These are phyloP conservation scores for Leptatherina wallacei DNA, from an alignment of 2,797 vertebrate species.

Conservation along the genomic window DNA sequence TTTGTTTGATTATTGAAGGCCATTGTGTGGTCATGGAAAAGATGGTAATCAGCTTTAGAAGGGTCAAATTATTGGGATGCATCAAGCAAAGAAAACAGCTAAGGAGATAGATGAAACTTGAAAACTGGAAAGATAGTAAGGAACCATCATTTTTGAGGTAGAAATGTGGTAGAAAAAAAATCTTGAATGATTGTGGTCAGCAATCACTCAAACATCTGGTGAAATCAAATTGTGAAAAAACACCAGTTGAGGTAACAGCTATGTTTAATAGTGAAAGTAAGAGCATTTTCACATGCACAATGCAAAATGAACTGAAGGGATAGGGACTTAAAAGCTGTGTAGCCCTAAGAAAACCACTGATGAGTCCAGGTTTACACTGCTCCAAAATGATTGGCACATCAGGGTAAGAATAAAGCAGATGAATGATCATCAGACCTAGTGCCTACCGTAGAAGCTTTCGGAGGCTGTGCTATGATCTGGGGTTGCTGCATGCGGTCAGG, in stretches of 20 bases:
- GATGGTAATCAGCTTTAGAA: background rate
- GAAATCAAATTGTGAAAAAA: too few relatives aligned
- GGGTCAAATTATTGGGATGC: background rate
- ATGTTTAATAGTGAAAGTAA: background rate
- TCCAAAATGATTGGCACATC: background rate
- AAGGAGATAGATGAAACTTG: background rate
- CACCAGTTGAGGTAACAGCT: too few relatives aligned
- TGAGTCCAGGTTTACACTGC: background rate
- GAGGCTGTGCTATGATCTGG: too few relatives aligned
- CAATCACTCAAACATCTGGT: too few relatives aligned
- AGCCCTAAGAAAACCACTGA: background rate
- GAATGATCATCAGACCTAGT: background rate
- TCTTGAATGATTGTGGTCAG: too few relatives aligned
- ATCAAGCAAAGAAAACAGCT: background rate
- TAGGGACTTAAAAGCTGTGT: background rate
- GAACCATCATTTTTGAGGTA: background rate
- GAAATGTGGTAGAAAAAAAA: background rate
- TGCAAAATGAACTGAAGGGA: background rate
- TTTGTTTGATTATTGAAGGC: too few relatives aligned
- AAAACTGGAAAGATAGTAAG: background rate
- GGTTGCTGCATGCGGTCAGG: too few relatives aligned
- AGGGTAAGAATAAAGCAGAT: background rate
- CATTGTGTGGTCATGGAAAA: background rate
- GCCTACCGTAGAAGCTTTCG: too few relatives aligned
- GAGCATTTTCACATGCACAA: background rate